Percentiles rank a stretch among this genome's conserved stretches.
Conservation (phyloP, 35 echinoderm and acorn worm genomes). For the Holothuria glaberrima region DNA sequence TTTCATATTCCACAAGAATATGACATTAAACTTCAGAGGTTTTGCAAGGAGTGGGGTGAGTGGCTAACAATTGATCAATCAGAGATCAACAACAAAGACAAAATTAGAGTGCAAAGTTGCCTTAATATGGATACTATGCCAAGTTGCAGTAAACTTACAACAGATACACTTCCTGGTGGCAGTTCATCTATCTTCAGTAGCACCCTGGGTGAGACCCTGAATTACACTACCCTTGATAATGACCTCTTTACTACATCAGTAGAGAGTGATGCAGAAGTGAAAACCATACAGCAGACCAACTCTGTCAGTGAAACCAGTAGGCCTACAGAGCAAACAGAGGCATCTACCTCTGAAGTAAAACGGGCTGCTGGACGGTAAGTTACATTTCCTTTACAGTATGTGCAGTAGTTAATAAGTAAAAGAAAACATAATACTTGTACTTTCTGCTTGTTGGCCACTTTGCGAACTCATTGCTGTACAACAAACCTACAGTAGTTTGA, state of each 20-base stretch:
- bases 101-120: constrained; percentile 26
- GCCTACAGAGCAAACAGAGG: no score
- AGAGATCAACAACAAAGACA: constrained; percentile 20
- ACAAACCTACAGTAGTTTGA: no score
- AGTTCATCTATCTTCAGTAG: not conserved
- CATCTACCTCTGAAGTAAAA: no score
- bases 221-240: no score
- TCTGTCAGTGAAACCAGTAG: no score
- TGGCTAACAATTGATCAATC: constrained; percentile 30
- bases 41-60: constrained; percentile 1
- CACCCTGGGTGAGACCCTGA: not conserved
- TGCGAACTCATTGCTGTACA: no score
- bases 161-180: not conserved
- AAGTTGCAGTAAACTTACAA: constrained; percentile 13
- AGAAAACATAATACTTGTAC: no score
- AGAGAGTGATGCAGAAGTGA: not conserved
- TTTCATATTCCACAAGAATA: constrained; percentile 33
- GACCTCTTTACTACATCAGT: not conserved
- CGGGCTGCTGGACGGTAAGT: no score
- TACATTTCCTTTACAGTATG: no score
- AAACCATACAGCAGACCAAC: not conserved
- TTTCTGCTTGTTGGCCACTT: no score
- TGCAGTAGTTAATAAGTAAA: no score
- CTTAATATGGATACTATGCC: not conserved
- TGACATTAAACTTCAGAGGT: constrained; percentile 16